Evolutionary conservation across 2,797 vertebrate species (phyloP), one percentile per base, ranked within the genome.

Genomic region (Microcaecilia unicolor): DNA sequence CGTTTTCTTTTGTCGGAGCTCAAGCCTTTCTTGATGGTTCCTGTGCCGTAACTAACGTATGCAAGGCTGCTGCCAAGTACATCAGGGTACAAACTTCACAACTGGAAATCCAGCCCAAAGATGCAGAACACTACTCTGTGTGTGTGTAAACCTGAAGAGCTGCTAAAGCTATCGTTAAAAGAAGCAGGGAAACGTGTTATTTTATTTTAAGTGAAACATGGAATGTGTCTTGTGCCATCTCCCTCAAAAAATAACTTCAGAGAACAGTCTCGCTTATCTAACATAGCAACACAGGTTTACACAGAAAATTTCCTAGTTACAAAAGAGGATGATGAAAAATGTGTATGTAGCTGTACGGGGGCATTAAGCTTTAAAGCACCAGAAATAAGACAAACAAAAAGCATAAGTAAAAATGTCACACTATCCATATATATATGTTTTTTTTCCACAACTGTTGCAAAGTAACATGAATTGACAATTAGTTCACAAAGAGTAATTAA

Each of bases 381-480:
- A 43, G 34, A 51, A 55, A 58, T 59, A 51, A 58, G 69, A 43
- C 26, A 31, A 51, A 50, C 51, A 38, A 50, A 56, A 51, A 43
- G 43, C 28, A 20, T 34, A 58, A n/a, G n/a, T 57, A 60, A 41
- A 55, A 48, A 64, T 50, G 63, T 73, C 64, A 70, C 44, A 60
- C 59, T 46, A n/a, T n/a, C n/a, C n/a, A n/a, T n/a, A n/a, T n/a
- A n/a, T n/a, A n/a, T n/a, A n/a, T n/a, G n/a, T n/a, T 64, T 71
- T 63, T 74, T 64, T 56, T 61, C 48, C 64, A 68, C 53, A 63
- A 67, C 53, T 50, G 67, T 53, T 60, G 49, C 50, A 8, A 58
- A 54, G 66, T 61, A 64, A 67, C 33, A 61, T 61, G 69, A 73
- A 37, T 48, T 29, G 48, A 78, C 74, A 77, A 72, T 74, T 81